Evolutionary conservation across 2,797 vertebrate genomes (phyloP), one percentile per base, ranked within the genome.

Genomic region (Salmo trutta): DNA sequence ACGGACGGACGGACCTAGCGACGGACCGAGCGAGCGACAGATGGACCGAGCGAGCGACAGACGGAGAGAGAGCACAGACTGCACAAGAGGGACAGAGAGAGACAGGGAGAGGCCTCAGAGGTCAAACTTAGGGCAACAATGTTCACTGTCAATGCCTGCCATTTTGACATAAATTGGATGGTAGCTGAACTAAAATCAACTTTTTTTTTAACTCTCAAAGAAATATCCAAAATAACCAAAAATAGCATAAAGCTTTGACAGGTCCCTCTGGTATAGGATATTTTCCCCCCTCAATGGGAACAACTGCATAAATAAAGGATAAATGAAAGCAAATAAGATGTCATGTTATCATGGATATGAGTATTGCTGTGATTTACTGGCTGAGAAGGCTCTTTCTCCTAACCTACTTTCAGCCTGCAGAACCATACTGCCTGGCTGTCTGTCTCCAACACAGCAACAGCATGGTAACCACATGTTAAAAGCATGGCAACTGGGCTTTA

Each of bases 121-220:
- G 89, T 91, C 87, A 87, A 80, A 76, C n/a, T 41, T 80, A n/a
- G 86, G 87, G 53, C 83, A 84, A 75, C 52, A 78, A 85, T 19
- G 74, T 19, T 59, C 17, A 82, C 83, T 76, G 77, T 21, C 62
- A 31, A 59, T 77, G 77, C 5, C 68, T 81, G 81, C 82, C 84
- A 79, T 80, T 59, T 41, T 21, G 56, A 59, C 73, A 59, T 41
- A 16, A 54, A 79, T 33, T 77, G 8, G 75, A 70, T 65, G 15
- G 31, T 77, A 27, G 33, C 21, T 21, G 69, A 27, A 17, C 72
- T 67, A 62, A 19, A 71, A 3, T 29, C 29, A 69, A 24, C n/a
- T 10, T 53, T 0, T 41, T 10, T 47, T 73, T 24, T 3, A 21
- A 64, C 19, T 64, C 5, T 64, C 19, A 21, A 41, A 62, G 12